A percentile compares a stretch with the other conserved stretches of the same genome.
These are phyloP conservation scores for Lagenorhynchus albirostris DNA, from an alignment of 2,113 vertebrate species.

Conservation along the genomic window DNA sequence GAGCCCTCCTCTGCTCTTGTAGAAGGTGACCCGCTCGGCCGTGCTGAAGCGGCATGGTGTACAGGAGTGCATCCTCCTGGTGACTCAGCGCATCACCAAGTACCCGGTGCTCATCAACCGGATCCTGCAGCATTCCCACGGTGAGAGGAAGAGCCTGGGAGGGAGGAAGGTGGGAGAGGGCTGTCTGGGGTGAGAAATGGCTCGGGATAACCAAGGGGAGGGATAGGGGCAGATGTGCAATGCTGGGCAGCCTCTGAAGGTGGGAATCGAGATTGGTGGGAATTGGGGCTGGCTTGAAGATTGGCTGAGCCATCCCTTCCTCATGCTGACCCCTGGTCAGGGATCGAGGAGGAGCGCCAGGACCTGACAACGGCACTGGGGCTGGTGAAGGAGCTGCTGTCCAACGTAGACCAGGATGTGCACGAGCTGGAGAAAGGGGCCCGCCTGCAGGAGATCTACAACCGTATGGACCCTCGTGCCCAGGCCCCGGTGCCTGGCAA, in stretches of 20 bases:
- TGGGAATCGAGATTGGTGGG: neutral
- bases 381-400: slow-evolving; percentile 88
- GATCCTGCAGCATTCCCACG: slow-evolving; percentile 92
- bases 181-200: neutral
- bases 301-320: neutral
- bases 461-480: slow-evolving; percentile 85
- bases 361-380: slow-evolving; percentile 82
- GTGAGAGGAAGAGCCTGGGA: slow-evolving; percentile 65
- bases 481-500: slow-evolving; percentile 81
- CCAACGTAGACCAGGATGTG: slow-evolving; percentile 90
- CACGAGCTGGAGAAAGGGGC: slow-evolving; percentile 87
- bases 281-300: neutral
- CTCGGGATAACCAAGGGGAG: neutral
- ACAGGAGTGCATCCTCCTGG: slow-evolving; percentile 94
- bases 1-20: neutral
- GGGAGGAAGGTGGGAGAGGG: neutral
- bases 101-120: slow-evolving; percentile 93
- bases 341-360: slow-evolving; percentile 85
- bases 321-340: slow-evolving; percentile 56
- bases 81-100: slow-evolving; percentile 95
- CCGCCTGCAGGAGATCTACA: slow-evolving; percentile 89
- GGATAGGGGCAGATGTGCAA: neutral
- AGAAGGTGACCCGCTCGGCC: slow-evolving; percentile 88
- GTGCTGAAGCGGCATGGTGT: slow-evolving; percentile 92
- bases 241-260: neutral